Conservation (phyloP, 2,797 vertebrate species). For the Cossypha polioptera region DNA sequence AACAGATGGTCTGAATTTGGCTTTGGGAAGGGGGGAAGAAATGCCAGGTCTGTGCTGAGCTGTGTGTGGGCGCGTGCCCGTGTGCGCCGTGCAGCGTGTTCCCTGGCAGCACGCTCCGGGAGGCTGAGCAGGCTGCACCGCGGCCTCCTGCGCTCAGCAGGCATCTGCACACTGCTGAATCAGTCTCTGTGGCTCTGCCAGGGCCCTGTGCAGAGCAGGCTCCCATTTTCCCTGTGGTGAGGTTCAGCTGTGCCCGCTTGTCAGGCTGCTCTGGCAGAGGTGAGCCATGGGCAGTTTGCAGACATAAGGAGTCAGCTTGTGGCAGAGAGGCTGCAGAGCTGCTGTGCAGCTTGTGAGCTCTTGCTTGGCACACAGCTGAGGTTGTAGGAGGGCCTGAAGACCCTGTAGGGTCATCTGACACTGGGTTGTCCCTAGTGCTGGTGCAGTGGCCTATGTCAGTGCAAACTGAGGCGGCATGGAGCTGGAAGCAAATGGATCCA, state of each 20-base stretch:
- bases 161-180: neutral
- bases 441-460: neutral
- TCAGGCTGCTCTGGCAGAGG: neutral
- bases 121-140: neutral
- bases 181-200: neutral
- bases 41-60: neutral
- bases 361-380: neutral
- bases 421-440: rapidly evolving
- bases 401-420: rapidly evolving
- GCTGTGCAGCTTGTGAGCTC: neutral
- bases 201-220: neutral
- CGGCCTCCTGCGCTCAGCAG: neutral
- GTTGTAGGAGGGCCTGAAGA: neutral
- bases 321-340: neutral
- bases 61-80: neutral
- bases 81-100: rapidly evolving
- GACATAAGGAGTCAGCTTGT: rapidly evolving
- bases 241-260: rapidly evolving
- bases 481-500: neutral
- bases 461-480: neutral
- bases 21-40: neutral
- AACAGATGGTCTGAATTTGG: slow-evolving; percentile 57
- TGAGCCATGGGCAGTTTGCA: neutral
- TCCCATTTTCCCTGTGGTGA: neutral
- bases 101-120: neutral